These are phyloP conservation scores for Anguilla japonica DNA, from an alignment of 2,113 vertebrate species.

Conservation along the genomic window DNA sequence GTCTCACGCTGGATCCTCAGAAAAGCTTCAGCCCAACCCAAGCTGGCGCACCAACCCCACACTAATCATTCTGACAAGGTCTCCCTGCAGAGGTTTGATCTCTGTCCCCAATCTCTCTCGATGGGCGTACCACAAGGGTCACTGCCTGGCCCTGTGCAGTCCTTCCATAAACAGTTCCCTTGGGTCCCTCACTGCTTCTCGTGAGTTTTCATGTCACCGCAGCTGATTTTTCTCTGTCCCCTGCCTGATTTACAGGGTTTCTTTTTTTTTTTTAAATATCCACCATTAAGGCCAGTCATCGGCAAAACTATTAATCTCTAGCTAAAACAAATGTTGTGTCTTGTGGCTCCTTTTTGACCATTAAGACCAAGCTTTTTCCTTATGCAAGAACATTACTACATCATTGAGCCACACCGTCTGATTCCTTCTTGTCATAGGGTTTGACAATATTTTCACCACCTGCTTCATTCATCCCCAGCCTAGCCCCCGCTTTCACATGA, in stretches of 20 bases:
- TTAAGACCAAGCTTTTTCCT: too few relatives aligned
- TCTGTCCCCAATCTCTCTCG: neutral
- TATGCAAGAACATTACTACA: too few relatives aligned
- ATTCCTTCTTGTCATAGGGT: neutral
- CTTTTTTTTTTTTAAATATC: too few relatives aligned
- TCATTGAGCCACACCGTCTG: neutral
- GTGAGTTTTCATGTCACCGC: neutral
- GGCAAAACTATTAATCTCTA: neutral
- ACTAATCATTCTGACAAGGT: constrained; percentile 5
- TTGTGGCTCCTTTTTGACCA: too few relatives aligned
- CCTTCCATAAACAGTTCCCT: neutral
- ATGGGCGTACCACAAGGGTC: neutral
- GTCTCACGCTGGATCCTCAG: neutral
- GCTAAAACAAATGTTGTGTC: too few relatives aligned
- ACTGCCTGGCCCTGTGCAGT: neutral
- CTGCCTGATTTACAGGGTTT: neutral
- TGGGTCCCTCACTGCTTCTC: neutral
- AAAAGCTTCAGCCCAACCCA: neutral
- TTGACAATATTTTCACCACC: neutral
- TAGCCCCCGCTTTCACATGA: neutral
- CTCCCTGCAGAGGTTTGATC: neutral
- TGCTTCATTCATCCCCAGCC: neutral
- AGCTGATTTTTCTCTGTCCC: neutral
- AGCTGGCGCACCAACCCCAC: neutral
- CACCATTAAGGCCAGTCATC: neutral